phyloP scores from a whole-genome alignment of 2,113 vertebrate species.

The Melanerpes aurifrons region DNA sequence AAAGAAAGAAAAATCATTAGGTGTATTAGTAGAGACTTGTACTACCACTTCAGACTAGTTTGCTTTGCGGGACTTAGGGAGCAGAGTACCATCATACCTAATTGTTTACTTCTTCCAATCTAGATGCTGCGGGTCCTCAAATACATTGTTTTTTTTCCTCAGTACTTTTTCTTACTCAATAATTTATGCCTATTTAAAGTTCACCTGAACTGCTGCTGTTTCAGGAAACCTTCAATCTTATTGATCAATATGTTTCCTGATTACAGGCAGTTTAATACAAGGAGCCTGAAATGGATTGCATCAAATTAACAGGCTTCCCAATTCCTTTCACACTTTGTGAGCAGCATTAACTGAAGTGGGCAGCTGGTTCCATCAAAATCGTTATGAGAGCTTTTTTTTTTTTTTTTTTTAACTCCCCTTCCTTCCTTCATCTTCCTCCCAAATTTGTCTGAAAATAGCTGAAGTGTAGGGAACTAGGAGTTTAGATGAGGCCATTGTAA shows the following conservation, averaged over 20 bases:
- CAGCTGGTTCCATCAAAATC: conserved; percentile 57
- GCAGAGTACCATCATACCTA: background rate
- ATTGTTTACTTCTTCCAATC: background rate
- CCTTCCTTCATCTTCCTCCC: too few relatives aligned
- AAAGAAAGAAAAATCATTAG: background rate
- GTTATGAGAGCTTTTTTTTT: background rate
- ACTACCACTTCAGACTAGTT: background rate
- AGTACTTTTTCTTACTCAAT: background rate
- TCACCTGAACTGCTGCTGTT: background rate
- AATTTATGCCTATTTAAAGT: background rate
- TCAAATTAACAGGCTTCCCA: conserved; percentile 34
- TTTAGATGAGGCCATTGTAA: conserved; percentile 28
- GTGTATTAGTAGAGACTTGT: background rate
- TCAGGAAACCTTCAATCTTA: background rate
- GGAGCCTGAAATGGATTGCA: conserved; percentile 4
- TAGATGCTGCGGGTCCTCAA: background rate
- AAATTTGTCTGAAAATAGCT: conserved; percentile 16
- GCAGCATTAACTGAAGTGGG: conserved; percentile 45
- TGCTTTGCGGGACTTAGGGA: background rate
- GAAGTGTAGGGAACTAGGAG: background rate
- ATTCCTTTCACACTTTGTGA: background rate
- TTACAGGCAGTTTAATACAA: background rate
- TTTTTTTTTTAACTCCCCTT: background rate
- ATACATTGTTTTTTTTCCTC: background rate
- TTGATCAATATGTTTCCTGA: background rate